phyloP scores from a whole-genome alignment of 2,888 invertebrate genomes.

The Nomada goodeniana region DNA sequence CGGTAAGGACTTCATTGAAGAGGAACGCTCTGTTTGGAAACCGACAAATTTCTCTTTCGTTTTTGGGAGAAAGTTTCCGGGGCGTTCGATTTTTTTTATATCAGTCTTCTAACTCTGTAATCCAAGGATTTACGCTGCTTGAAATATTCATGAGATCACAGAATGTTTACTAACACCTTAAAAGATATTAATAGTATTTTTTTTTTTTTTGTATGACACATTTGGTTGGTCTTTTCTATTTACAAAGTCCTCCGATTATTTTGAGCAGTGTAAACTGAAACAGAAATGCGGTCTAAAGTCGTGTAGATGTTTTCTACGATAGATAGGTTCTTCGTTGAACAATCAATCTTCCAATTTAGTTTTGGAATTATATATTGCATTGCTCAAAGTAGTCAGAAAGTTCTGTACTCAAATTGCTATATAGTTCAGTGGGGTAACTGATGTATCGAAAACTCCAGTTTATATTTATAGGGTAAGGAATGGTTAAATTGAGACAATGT shows the following conservation, averaged over 20 bases:
- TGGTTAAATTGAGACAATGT: not conserved
- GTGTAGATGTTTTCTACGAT: slow-evolving; percentile 17
- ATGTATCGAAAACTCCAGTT: not conserved
- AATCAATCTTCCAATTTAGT: slow-evolving; percentile 18
- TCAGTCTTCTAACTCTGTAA: not conserved
- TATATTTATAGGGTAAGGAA: not conserved
- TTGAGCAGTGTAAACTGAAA: not conserved
- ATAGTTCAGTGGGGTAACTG: not conserved
- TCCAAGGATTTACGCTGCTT: slow-evolving; percentile 3
- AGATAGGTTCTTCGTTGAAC: slow-evolving; percentile 20
- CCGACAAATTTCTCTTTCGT: not conserved
- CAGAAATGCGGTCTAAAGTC: slow-evolving; percentile 11
- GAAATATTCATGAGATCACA: not conserved
- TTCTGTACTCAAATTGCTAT: not conserved
- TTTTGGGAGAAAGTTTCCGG: not conserved
- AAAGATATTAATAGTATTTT: not conserved
- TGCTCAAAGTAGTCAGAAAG: slow-evolving; percentile 21
- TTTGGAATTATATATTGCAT: not conserved
- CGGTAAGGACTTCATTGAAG: not conserved
- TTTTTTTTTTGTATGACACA: not conserved
- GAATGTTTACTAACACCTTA: not conserved
- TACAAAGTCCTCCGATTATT: not conserved
- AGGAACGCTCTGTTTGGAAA: slow-evolving; percentile 3
- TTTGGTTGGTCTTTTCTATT: not conserved
- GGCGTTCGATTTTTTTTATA: not conserved